Conservation (phyloP, 1,140 invertebrate species). For the Drosophila mayri region DNA sequence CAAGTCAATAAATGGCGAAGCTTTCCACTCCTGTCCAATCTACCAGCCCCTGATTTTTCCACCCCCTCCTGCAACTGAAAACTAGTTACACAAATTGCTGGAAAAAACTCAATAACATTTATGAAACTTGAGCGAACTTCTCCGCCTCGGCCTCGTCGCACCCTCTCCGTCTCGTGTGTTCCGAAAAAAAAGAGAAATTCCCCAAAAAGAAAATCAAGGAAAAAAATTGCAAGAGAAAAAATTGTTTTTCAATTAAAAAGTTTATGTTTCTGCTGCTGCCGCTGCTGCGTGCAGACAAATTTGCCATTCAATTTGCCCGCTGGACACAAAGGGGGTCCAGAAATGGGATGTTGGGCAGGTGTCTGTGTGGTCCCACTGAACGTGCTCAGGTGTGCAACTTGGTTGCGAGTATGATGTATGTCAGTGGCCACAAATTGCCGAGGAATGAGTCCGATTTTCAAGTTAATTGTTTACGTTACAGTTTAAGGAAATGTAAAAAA, state of each 20-base stretch:
- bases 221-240: constrained; percentile 64
- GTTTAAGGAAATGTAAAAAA: constrained; percentile 15
- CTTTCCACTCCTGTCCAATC: constrained; percentile 19
- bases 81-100: constrained; percentile 75
- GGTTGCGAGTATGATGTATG: constrained; percentile 48
- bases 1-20: constrained; percentile 75
- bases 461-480: constrained; percentile 37
- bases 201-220: constrained; percentile 48
- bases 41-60: background rate
- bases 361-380: constrained; percentile 38
- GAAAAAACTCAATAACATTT: constrained; percentile 72
- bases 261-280: constrained; percentile 67
- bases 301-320: constrained; percentile 78
- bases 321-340: constrained; percentile 51
- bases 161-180: constrained; percentile 11
- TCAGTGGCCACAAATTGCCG: constrained; percentile 20
- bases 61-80: constrained; percentile 16
- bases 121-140: constrained; percentile 73
- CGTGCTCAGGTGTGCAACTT: constrained; percentile 43
- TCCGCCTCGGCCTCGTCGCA: constrained; percentile 3
- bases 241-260: constrained; percentile 83
- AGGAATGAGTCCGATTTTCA: constrained; percentile 31
- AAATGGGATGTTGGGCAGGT: constrained; percentile 12
- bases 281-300: constrained; percentile 73
- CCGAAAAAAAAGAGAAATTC: constrained; percentile 35